These are phyloP conservation scores for Chloroceryle aenea DNA, from an alignment of 2,113 vertebrate species.

Conservation along the genomic window DNA sequence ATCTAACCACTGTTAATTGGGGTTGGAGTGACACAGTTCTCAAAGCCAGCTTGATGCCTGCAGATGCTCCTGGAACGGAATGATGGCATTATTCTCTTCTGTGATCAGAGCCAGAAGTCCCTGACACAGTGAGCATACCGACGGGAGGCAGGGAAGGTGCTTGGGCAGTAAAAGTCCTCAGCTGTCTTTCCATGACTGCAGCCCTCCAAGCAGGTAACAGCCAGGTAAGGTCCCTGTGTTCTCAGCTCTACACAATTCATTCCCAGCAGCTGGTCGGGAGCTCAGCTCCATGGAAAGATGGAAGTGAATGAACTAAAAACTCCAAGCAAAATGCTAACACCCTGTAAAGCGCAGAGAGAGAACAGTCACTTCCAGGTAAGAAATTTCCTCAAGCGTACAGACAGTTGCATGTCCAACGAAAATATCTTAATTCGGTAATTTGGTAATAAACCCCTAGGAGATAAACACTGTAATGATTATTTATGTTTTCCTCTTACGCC, in stretches of 20 bases:
- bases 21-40: neutral
- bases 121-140: accelerated
- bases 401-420: neutral
- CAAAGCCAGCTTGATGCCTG: neutral
- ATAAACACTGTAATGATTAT: neutral
- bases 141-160: neutral
- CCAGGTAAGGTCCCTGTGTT: accelerated
- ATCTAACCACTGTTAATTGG: neutral
- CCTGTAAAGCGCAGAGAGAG: slow-evolving; percentile 62
- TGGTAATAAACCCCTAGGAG: neutral
- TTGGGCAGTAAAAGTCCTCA: neutral
- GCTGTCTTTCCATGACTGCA: accelerated
- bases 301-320: slow-evolving; percentile 72
- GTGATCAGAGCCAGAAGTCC: neutral
- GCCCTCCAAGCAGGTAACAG: neutral
- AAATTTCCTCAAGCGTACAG: neutral
- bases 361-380: slow-evolving; percentile 72
- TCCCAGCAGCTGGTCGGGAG: accelerated
- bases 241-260: neutral
- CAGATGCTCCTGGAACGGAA: neutral
- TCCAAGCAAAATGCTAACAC: slow-evolving; percentile 11
- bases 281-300: slow-evolving; percentile 37
- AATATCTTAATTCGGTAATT: neutral
- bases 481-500: neutral
- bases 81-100: neutral